Conservation (phyloP, 2,888 invertebrate genomes). For the Lysandra coridon region DNA sequence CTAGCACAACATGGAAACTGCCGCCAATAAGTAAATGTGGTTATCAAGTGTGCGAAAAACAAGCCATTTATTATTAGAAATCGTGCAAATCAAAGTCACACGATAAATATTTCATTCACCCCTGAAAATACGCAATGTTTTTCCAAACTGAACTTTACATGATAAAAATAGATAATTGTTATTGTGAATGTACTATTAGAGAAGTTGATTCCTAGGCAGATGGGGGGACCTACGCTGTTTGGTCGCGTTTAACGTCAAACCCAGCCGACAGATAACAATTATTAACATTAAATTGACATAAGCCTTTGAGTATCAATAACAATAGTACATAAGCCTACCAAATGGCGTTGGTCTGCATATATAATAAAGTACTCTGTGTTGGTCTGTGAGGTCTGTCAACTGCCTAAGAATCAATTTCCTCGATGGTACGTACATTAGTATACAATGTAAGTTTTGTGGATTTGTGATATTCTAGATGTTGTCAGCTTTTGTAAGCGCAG, state of each 20-base stretch:
- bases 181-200: not conserved
- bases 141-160: not conserved
- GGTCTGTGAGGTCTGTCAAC: too few species aligned
- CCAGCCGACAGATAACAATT: too few species aligned
- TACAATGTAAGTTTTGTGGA: not conserved
- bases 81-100: constrained; percentile 27
- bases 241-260: too few species aligned
- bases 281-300: too few species aligned
- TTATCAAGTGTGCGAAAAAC: constrained; percentile 32
- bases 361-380: too few species aligned
- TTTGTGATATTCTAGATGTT: not conserved
- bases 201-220: too few species aligned
- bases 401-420: too few species aligned
- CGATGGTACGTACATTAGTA: not conserved
- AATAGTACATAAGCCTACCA: not conserved
- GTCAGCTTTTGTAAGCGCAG: too few species aligned
- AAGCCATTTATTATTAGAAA: constrained; percentile 31
- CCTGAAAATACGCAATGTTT: constrained; percentile 8
- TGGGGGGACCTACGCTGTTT: too few species aligned
- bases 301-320: too few species aligned
- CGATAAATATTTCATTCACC: constrained; percentile 32
- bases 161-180: not conserved
- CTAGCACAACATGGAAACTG: constrained; percentile 32
- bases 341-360: too few species aligned
- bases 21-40: constrained; percentile 32